Percentiles rank a stretch among this genome's conserved stretches.
Evolutionary conservation across 2,113 vertebrate genomes (phyloP).

Genomic region (Heterocephalus glaber): DNA sequence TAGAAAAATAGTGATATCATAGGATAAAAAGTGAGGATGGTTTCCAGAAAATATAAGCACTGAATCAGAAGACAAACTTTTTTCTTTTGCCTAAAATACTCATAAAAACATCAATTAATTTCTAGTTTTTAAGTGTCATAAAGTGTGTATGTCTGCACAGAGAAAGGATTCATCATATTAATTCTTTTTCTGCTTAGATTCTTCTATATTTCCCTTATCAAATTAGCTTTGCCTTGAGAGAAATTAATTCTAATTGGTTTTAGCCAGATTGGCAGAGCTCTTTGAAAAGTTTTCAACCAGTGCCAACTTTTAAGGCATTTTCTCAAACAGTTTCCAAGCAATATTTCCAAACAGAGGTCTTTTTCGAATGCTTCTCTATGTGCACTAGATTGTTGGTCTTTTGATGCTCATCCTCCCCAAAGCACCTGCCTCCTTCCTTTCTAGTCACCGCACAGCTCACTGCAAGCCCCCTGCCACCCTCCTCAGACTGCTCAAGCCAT

Average conservation of each 20-base stretch:
- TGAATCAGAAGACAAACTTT: not conserved
- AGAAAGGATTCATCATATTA: not conserved
- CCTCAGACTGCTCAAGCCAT: not conserved
- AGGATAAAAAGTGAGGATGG: not conserved
- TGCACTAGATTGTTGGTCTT: not conserved
- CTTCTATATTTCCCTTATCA: constrained; percentile 14
- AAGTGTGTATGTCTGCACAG: not conserved
- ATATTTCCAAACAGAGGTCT: constrained; percentile 7
- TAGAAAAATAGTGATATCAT: not conserved
- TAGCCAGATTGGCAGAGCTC: not conserved
- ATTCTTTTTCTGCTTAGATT: constrained; percentile 47
- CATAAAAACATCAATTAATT: not conserved
- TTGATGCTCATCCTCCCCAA: not conserved
- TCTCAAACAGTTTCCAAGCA: constrained; percentile 25
- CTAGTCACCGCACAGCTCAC: not conserved
- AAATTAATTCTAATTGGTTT: constrained; percentile 60
- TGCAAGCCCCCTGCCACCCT: not conserved
- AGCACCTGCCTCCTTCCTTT: not conserved
- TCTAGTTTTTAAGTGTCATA: constrained; percentile 18
- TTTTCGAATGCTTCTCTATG: constrained; percentile 12
- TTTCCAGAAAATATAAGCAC: not conserved
- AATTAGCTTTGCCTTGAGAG: constrained; percentile 42
- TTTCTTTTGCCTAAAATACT: constrained; percentile 29
- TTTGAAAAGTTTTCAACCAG: constrained; percentile 26
- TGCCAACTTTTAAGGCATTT: constrained; percentile 36